A percentile compares a stretch with the other conserved stretches of the same genome.
Evolutionary conservation across 2,113 vertebrate species (phyloP).

Genomic region (Notarius lentiginosus): DNA sequence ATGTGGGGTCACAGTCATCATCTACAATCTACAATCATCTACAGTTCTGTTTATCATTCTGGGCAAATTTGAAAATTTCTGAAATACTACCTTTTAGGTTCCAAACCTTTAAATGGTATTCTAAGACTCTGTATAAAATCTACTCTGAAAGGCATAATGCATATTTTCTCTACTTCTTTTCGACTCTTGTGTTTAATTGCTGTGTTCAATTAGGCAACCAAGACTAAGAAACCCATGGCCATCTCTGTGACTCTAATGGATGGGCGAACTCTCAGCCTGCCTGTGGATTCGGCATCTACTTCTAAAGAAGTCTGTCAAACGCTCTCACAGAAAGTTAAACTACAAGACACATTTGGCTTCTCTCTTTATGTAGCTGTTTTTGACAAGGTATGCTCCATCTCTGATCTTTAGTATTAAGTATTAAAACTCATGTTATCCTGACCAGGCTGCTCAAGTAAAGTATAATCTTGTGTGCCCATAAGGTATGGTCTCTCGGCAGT

Average conservation of each 20-base stretch:
- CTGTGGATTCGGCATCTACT: constrained; percentile 86
- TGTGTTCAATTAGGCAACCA: constrained; percentile 79
- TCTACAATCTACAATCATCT: background rate
- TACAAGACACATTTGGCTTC: constrained; percentile 88
- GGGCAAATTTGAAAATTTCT: background rate
- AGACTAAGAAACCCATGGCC: constrained; percentile 82
- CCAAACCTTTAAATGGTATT: background rate
- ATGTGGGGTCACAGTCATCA: background rate
- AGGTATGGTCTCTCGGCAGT: constrained; percentile 92
- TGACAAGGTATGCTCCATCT: constrained; percentile 79
- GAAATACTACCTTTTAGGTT: background rate
- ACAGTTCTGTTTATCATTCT: background rate
- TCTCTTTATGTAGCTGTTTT: constrained; percentile 89
- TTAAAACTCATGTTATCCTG: background rate
- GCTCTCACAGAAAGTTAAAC: constrained; percentile 77
- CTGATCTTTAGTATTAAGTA: background rate
- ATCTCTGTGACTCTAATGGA: constrained; percentile 83
- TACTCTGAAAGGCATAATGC: background rate
- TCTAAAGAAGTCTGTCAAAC: constrained; percentile 84
- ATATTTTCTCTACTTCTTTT: background rate
- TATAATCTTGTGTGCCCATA: background rate
- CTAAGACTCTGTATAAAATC: background rate
- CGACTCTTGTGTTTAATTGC: background rate
- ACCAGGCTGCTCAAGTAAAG: background rate
- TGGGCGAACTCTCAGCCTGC: constrained; percentile 77